Percentiles rank a stretch among this genome's conserved stretches.
phyloP scores from a whole-genome alignment of 30 jellyfish, hydroid and myxozoan species.

The Morbakka virulenta region DNA sequence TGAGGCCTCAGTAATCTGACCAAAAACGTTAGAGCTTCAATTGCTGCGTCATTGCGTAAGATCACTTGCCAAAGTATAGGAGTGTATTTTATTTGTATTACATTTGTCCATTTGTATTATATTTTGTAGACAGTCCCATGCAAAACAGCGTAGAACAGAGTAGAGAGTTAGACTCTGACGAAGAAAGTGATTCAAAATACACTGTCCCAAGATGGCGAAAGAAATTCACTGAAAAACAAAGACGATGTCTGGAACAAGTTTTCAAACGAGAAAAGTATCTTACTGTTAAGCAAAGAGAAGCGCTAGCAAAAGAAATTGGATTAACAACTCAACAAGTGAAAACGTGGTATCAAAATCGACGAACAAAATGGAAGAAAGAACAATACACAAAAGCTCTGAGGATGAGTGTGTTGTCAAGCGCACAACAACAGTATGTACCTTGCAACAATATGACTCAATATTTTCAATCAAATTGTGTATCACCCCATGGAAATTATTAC shows the following conservation, averaged over 20 bases:
- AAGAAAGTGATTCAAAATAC: not conserved
- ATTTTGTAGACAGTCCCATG: too few relatives aligned
- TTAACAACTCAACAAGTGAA: constrained; percentile 57
- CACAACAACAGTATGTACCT: too few relatives aligned
- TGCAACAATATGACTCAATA: too few relatives aligned
- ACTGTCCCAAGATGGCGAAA: constrained; percentile 33
- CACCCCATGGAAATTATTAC: too few relatives aligned
- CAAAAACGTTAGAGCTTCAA: not conserved
- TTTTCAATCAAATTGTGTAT: too few relatives aligned
- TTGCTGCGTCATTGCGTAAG: not conserved
- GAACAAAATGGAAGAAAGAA: constrained; percentile 58
- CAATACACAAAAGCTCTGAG: constrained; percentile 12
- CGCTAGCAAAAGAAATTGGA: constrained; percentile 31
- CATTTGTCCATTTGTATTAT: too few relatives aligned
- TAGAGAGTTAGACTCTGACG: not conserved
- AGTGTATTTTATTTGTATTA: too few relatives aligned
- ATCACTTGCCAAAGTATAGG: too few relatives aligned
- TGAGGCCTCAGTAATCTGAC: too few relatives aligned
- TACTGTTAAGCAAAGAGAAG: constrained; percentile 55
- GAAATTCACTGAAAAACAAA: constrained; percentile 36
- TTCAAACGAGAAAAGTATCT: constrained; percentile 44
- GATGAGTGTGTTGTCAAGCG: too few relatives aligned
- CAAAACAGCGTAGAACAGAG: too few relatives aligned
- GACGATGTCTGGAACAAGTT: constrained; percentile 43
- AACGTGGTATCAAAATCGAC: constrained; percentile 71